Conservation (phyloP, 2,888 invertebrate genomes). For the Thymelicus acteon region DNA sequence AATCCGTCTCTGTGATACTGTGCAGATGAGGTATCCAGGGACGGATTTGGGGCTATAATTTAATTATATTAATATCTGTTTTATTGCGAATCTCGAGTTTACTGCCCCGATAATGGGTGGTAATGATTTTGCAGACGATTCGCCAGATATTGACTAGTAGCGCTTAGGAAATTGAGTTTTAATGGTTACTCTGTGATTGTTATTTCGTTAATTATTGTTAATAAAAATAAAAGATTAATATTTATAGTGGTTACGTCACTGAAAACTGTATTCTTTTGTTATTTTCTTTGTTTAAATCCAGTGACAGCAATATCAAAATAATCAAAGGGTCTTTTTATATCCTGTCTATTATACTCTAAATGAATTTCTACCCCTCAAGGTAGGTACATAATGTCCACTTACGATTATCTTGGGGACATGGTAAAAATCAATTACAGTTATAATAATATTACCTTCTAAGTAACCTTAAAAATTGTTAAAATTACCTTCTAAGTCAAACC, state of each 20-base stretch:
- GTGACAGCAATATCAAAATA: no score
- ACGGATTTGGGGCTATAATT: conserved; percentile 71
- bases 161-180: conserved; percentile 21
- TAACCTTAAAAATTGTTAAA: no score
- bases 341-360: no score
- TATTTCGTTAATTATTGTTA: not conserved
- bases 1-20: conserved; percentile 80
- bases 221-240: not conserved
- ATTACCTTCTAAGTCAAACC: no score
- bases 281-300: no score
- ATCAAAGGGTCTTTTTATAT: no score
- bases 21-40: conserved; percentile 81
- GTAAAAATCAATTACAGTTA: no score
- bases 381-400: no score
- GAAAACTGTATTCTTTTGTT: no score
- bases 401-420: no score
- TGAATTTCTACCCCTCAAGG: no score
- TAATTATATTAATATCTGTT: conserved; percentile 79
- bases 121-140: conserved; percentile 67
- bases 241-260: not conserved
- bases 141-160: conserved; percentile 42
- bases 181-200: conserved; percentile 27
- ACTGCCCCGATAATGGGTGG: conserved; percentile 73
- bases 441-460: no score
- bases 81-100: conserved; percentile 81